Conservation (phyloP, 1,140 invertebrate genomes). For the Metopolophium dirhodum region DNA sequence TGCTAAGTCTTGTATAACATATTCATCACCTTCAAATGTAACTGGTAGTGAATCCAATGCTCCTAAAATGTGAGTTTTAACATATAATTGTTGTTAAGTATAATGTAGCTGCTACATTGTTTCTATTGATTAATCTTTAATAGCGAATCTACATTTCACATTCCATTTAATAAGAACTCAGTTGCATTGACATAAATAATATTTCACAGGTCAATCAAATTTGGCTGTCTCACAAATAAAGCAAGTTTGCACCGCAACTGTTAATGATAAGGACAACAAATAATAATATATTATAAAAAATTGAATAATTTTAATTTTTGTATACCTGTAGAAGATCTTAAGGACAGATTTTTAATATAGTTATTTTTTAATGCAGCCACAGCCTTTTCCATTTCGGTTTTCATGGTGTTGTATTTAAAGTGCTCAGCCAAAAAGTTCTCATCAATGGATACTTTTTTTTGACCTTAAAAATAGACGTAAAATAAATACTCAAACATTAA, state of each 20-base stretch:
- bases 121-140: background rate
- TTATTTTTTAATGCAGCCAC: slow-evolving; percentile 78
- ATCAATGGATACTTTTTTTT: slow-evolving; percentile 74
- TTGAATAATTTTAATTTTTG: slow-evolving; percentile 27
- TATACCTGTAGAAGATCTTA: slow-evolving; percentile 74
- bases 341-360: slow-evolving; percentile 77
- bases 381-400: slow-evolving; percentile 70
- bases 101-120: background rate
- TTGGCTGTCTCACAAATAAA: background rate
- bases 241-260: too few relatives aligned
- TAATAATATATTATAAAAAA: background rate
- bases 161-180: background rate
- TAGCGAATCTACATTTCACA: background rate
- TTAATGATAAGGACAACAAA: background rate
- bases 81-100: background rate
- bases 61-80: slow-evolving; percentile 64
- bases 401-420: slow-evolving; percentile 74
- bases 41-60: slow-evolving; percentile 79
- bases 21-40: slow-evolving; percentile 80
- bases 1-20: slow-evolving; percentile 86
- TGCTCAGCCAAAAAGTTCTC: slow-evolving; percentile 73
- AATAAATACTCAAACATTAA: slow-evolving; percentile 6
- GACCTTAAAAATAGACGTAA: slow-evolving; percentile 60
- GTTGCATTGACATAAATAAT: background rate
- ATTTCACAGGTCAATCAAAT: background rate